phyloP scores from a whole-genome alignment of 2,797 vertebrate species.

The Premnoplex brunnescens region DNA sequence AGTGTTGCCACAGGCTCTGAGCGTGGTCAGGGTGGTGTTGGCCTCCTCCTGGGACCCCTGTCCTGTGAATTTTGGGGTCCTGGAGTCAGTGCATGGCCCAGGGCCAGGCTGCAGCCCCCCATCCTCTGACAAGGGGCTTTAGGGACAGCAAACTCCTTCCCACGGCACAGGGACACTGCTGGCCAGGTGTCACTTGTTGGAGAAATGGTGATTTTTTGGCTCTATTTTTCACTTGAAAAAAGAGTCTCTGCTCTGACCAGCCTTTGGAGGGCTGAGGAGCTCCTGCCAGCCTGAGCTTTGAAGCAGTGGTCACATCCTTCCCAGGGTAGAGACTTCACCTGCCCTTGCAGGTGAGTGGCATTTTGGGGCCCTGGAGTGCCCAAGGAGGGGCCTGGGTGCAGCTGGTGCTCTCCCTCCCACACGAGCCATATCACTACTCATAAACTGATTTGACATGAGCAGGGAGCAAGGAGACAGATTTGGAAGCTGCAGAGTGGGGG shows the following conservation, averaged over 20 bases:
- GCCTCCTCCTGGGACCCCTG: neutral
- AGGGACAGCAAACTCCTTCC: neutral
- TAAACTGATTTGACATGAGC: neutral
- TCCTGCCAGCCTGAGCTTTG: neutral
- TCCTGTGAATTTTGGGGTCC: neutral
- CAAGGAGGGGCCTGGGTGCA: neutral
- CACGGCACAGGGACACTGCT: accelerated
- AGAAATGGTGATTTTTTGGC: neutral
- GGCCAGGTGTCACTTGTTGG: neutral
- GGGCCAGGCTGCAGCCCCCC: neutral
- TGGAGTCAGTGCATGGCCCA: neutral
- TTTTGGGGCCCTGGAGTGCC: neutral
- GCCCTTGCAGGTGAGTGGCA: neutral
- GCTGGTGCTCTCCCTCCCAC: accelerated
- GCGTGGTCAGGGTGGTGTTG: neutral
- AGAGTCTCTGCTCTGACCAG: neutral
- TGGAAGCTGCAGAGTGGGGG: neutral
- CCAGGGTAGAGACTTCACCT: neutral
- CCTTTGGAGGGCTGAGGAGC: neutral
- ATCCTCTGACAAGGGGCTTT: accelerated
- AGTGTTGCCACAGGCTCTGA: accelerated
- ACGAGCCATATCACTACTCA: accelerated
- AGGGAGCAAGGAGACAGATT: neutral
- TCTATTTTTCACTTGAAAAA: neutral
- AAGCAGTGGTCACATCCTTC: neutral